Base-by-base conservation (phyloP, 1,140 invertebrate species). In the Megalopta genalis region DNA sequence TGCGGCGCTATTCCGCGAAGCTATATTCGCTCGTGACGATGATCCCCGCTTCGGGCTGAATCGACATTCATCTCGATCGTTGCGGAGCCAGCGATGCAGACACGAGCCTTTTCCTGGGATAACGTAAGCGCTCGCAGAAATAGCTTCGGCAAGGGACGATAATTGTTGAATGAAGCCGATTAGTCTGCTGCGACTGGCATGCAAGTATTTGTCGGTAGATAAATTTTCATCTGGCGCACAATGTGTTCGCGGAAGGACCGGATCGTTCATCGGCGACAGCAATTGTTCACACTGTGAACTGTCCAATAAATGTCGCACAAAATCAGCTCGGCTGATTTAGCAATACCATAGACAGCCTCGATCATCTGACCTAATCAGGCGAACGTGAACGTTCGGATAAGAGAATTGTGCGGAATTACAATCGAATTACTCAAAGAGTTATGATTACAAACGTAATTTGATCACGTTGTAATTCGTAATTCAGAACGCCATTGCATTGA, bases 121-220 rank as follows among this genome's bases (percentile, higher is more conserved):
- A 57, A 57, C 54, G 54, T 57, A 57, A 57, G 21, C n/a, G 54
- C 54, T 57, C 54, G 54, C 54, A 57, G 54, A 57, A 57, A 57
- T 57, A 57, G 21, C n/a, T 9, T 57, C 54, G 54, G 54, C 4
- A 57, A 57, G 54, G n/a, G 54, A 57, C 54, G 54, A 57, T 57
- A 57, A 57, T 57, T 57, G 54, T n/a, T 57, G 54, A 57, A 57
- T 57, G 54, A 57, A 57, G n/a, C 8, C 54, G 54, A 57, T 57
- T 57, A 57, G 21, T n/a, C 21, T n/a, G 54, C 54, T 9, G 5
- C 54, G n/a, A n/a, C 21, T 57, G 54, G 54, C 54, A n/a, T n/a
- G 9, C 7, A 57, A 57, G 18, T 57, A 57, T 57, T n/a, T 57
- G 21, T 57, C 54, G 54, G 54, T 57, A 9, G 54, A 57, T n/a